These are phyloP conservation scores for Xylota sylvarum DNA, from an alignment of 2,888 invertebrate species.

Conservation along the genomic window DNA sequence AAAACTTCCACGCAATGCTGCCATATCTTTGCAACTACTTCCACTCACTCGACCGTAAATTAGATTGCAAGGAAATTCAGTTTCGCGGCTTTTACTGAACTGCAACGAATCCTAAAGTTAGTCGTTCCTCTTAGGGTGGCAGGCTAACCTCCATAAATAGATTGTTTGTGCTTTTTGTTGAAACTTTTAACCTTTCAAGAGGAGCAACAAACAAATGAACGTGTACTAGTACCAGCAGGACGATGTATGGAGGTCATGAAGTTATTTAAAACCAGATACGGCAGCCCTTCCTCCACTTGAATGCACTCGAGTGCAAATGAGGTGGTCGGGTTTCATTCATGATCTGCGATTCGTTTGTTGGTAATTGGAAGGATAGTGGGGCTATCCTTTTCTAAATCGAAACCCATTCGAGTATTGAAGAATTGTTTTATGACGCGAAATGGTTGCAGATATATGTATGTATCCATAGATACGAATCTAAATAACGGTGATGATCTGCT, in stretches of 20 bases:
- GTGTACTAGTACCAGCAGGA: not conserved
- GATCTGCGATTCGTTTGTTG: constrained; percentile 10
- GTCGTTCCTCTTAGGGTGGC: constrained; percentile 27
- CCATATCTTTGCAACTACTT: constrained; percentile 27
- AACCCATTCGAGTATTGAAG: constrained; percentile 53
- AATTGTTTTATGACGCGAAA: constrained; percentile 67
- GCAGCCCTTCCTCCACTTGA: constrained; percentile 26
- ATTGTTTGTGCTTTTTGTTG: constrained; percentile 28
- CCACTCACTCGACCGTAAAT: constrained; percentile 66
- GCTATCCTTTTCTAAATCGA: constrained; percentile 27
- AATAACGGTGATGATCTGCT: constrained; percentile 47
- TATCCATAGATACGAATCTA: constrained; percentile 50
- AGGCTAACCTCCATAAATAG: constrained; percentile 39
- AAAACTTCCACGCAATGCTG: constrained; percentile 21
- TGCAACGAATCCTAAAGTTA: constrained; percentile 56
- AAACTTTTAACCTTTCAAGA: constrained; percentile 56
- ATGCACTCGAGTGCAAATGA: constrained; percentile 48
- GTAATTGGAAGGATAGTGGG: constrained; percentile 28
- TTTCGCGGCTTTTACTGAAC: constrained; percentile 54
- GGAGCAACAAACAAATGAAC: not conserved
- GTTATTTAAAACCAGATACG: constrained; percentile 47
- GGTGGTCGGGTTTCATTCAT: not conserved
- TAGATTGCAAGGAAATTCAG: constrained; percentile 45
- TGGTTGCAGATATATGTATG: no score
- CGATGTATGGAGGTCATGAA: constrained; percentile 49